Base-by-base conservation (phyloP, 2,888 invertebrate species). In the Digitonthophagus gazella region DNA sequence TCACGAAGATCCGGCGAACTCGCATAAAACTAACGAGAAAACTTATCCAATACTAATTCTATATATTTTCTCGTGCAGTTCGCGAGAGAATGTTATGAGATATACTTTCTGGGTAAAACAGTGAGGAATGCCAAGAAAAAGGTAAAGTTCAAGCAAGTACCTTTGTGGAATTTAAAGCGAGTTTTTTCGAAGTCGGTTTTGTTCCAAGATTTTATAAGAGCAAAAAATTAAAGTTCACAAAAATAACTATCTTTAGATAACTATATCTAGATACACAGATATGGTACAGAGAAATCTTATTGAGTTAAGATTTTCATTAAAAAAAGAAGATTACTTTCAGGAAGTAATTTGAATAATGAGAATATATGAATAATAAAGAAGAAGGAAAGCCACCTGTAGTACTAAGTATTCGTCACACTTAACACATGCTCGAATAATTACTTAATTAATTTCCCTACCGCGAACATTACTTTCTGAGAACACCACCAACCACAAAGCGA, bases 11-110 rank as follows among this genome's bases (percentile, higher is more conserved):
- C 76, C 75, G 74, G 74, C 72, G 74, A 79, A 77, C 76, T 77
- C 72, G 77, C 75, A 77, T 76, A 76, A 78, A 79, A 75, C 74
- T 75, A 78, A 77, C 76, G 76, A 77, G 76, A 77, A 78, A 78
- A 79, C 76, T 79, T 78, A 76, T 77, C 77, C 77, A 77, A 77
- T 77, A 77, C 76, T 75, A 77, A 78, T 77, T 77, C 76, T 75
- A 71, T 72, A 75, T 74, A 76, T 76, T 74, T 76, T 76, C 28
- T 44, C 28, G 8, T 44, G 28, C 28, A 44, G 28, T 44, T 44
- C 28, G 28, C 28, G 28, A 44, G 28, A 44, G 28, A 44, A 44
- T 44, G 28, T 44, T 44, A 44, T 44, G 28, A 44, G 28, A 44
- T 44, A 44, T 44, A 44, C 28, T 44, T 44, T 44, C 28, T 44